Percentiles rank a stretch among this genome's conserved stretches.
phyloP scores from a whole-genome alignment of 2,888 invertebrate genomes.

The Tetanocera ferruginea region DNA sequence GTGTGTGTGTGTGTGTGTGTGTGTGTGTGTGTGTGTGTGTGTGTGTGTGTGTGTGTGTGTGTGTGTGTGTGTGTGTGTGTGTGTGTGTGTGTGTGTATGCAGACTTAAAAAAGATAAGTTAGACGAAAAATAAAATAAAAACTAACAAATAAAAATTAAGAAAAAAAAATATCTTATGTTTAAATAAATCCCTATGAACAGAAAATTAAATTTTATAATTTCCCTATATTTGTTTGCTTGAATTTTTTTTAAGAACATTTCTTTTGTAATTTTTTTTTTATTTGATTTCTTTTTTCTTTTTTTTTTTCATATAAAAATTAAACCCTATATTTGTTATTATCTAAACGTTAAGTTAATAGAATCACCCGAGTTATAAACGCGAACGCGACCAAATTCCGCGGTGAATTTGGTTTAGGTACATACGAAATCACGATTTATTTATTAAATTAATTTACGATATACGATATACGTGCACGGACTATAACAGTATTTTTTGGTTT shows the following conservation, averaged over 20 bases:
- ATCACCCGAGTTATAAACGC: constrained; percentile 71
- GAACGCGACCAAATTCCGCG: constrained; percentile 71
- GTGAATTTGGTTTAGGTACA: constrained; percentile 71
- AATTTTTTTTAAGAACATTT: constrained; percentile 42
- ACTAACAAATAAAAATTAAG: constrained; percentile 27
- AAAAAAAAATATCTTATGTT: constrained; percentile 44
- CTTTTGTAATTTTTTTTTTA: constrained; percentile 48
- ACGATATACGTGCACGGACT: constrained; percentile 10
- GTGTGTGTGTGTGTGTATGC: constrained; percentile 46
- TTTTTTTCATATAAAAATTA: constrained; percentile 50
- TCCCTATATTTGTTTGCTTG: constrained; percentile 40
- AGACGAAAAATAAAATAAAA: constrained; percentile 31
- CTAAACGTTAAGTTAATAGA: constrained; percentile 63
- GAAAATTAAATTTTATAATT: constrained; percentile 34
- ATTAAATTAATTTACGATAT: constrained; percentile 50
- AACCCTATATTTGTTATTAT: constrained; percentile 53
- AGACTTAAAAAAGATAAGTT: constrained; percentile 38
- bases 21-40: constrained; percentile 44
- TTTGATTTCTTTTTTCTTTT: constrained; percentile 47
- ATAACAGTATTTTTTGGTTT: not conserved
- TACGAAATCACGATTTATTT: constrained; percentile 70
- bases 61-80: constrained; percentile 29
- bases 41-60: constrained; percentile 44
- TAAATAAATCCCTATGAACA: constrained; percentile 30
- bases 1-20: constrained; percentile 38